phyloP scores from a whole-genome alignment of 2,888 invertebrate genomes.

The Drosophila neoperkinsi region DNA sequence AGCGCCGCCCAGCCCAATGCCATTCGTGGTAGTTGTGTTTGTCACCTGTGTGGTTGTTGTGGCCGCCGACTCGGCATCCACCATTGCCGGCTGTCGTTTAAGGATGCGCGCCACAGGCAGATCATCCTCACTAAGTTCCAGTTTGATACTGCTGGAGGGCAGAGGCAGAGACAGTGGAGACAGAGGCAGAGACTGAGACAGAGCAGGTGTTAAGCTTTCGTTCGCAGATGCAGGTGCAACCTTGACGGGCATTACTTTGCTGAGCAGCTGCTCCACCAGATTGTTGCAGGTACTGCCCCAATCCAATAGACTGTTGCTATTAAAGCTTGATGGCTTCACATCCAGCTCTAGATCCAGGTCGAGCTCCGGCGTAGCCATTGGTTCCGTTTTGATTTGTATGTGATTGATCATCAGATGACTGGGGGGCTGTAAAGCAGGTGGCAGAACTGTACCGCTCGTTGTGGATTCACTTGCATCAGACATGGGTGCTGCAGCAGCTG shows the following conservation, averaged over 20 bases:
- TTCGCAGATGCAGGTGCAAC: neutral
- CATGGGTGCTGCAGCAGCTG: neutral
- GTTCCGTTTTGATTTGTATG: slow-evolving; percentile 69
- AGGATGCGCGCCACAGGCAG: slow-evolving; percentile 63
- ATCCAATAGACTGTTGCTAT: slow-evolving; percentile 59
- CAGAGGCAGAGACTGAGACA: neutral
- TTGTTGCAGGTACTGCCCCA: slow-evolving; percentile 92
- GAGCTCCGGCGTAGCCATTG: slow-evolving; percentile 22
- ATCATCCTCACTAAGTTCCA: slow-evolving; percentile 70
- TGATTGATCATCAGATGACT: slow-evolving; percentile 53
- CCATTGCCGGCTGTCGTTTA: slow-evolving; percentile 44
- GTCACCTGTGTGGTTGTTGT: slow-evolving; percentile 58
- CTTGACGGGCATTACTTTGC: slow-evolving; percentile 77
- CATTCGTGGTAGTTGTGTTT: slow-evolving; percentile 60
- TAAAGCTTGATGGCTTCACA: slow-evolving; percentile 32
- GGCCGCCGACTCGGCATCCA: slow-evolving; percentile 60
- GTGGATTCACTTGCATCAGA: neutral
- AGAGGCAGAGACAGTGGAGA: neutral
- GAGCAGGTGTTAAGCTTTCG: neutral
- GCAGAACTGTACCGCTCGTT: slow-evolving; percentile 11
- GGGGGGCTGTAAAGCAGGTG: slow-evolving; percentile 29
- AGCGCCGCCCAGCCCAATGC: slow-evolving; percentile 27
- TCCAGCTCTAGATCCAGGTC: slow-evolving; percentile 49
- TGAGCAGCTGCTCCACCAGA: slow-evolving; percentile 91
- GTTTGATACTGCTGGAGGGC: slow-evolving; percentile 39